Evolutionary conservation across 2,113 vertebrate species (phyloP).

Genomic region (Morone saxatilis): DNA sequence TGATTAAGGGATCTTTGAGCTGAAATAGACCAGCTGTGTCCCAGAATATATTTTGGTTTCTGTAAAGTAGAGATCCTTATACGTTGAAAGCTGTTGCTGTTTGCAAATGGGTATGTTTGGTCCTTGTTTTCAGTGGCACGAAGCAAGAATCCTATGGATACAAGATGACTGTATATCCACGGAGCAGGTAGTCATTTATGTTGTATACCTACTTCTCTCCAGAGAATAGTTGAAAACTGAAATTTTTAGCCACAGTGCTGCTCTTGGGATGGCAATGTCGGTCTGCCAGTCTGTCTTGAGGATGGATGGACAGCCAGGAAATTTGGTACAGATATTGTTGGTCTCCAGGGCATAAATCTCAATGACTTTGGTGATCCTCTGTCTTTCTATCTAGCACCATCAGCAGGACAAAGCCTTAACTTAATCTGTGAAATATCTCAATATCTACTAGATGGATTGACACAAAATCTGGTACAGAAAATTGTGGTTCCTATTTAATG

Average conservation of each 20-base stretch:
- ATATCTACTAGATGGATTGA: too few relatives aligned
- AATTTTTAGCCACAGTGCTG: neutral
- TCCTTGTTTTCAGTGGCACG: neutral
- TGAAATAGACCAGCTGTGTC: conserved; percentile 35
- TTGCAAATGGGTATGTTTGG: neutral
- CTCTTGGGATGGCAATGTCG: neutral
- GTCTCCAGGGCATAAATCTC: neutral
- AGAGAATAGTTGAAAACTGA: neutral
- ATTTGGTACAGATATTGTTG: neutral
- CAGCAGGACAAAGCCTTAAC: too few relatives aligned
- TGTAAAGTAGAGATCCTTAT: neutral
- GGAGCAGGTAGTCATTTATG: neutral
- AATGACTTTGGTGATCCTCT: neutral
- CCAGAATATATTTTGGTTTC: conserved; percentile 25
- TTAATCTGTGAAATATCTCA: too few relatives aligned
- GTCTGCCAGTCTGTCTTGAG: neutral
- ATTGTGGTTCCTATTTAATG: too few relatives aligned
- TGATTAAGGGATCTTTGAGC: conserved; percentile 2
- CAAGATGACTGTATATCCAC: neutral
- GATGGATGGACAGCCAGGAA: neutral
- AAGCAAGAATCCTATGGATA: neutral
- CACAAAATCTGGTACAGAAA: too few relatives aligned
- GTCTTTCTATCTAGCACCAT: neutral
- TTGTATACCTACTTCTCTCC: neutral
- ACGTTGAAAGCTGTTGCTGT: neutral